These are phyloP conservation scores for Pentalonia nigronervosa DNA, from an alignment of 1,140 invertebrate species.

Conservation along the genomic window DNA sequence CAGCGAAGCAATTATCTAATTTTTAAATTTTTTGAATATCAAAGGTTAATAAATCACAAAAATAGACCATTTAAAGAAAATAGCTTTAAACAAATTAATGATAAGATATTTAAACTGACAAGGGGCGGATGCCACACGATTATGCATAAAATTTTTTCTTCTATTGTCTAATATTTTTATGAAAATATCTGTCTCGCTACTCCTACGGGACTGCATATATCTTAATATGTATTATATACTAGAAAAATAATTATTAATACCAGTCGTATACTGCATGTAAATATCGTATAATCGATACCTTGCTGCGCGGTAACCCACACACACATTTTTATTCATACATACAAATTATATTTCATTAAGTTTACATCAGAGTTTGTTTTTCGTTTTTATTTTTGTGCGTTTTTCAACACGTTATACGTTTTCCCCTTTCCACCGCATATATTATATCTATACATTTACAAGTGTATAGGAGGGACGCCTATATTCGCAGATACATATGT, in stretches of 20 bases:
- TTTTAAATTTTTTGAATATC: neutral
- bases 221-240: neutral
- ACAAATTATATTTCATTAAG: constrained; percentile 1
- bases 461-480: neutral
- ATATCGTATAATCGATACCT: neutral
- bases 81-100: neutral
- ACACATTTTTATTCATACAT: neutral
- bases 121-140: neutral
- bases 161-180: neutral
- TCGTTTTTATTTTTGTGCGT: neutral
- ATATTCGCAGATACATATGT: neutral
- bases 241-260: neutral
- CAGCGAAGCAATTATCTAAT: neutral
- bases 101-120: neutral
- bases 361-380: neutral
- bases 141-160: neutral
- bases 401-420: neutral
- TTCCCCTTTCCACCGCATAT: neutral
- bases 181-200: neutral
- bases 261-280: neutral
- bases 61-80: neutral
- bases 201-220: neutral
- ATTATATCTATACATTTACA: neutral
- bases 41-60: neutral
- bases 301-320: neutral